These are phyloP conservation scores for Cydia strobilella DNA, from an alignment of 1,140 invertebrate species.

Conservation along the genomic window DNA sequence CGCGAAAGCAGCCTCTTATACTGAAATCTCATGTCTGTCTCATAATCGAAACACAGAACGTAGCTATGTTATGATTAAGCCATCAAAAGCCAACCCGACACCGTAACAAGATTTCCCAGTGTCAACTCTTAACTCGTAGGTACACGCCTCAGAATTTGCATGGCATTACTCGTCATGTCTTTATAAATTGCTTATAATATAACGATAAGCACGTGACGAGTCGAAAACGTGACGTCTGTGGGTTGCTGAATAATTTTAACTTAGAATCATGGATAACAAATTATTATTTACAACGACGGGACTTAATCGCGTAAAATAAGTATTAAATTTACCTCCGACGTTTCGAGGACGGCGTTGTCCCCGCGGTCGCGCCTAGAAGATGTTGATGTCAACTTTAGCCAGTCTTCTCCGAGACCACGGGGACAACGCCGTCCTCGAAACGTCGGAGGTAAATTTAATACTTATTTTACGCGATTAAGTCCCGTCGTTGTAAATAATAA, in stretches of 20 bases:
- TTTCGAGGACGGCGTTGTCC: too few relatives aligned
- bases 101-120: neutral
- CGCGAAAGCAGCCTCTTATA: neutral
- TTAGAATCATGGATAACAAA: too few relatives aligned
- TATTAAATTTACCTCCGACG: too few relatives aligned
- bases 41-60: neutral
- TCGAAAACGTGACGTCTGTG: neutral
- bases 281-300: too few relatives aligned
- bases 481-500: too few relatives aligned
- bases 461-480: too few relatives aligned
- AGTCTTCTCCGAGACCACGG: too few relatives aligned
- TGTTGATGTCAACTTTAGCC: too few relatives aligned
- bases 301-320: too few relatives aligned
- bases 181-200: conserved; percentile 26
- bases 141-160: conserved; percentile 3
- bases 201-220: conserved; percentile 22
- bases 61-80: neutral
- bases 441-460: too few relatives aligned
- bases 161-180: conserved; percentile 3
- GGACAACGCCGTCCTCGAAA: too few relatives aligned
- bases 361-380: too few relatives aligned
- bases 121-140: neutral
- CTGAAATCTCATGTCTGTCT: neutral
- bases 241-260: neutral
- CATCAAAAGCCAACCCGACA: neutral